Percentiles rank a stretch among this genome's conserved stretches.
Conservation (phyloP, 2,888 invertebrate genomes). For the Scaeva pyrastri region DNA sequence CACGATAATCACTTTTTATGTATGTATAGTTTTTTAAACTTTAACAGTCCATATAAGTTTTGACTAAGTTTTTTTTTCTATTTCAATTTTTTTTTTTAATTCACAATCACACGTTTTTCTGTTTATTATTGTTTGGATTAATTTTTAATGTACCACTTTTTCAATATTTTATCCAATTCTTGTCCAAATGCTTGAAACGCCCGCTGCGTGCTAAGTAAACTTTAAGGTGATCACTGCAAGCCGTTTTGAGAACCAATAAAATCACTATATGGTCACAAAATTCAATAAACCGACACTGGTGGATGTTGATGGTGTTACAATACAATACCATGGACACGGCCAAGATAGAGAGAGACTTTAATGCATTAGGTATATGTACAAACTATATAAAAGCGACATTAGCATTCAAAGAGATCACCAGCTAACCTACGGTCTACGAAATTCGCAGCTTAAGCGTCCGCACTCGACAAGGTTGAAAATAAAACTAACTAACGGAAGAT, state of each 20-base stretch:
- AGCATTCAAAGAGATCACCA: constrained; percentile 39
- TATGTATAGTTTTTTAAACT: constrained; percentile 3
- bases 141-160: background rate
- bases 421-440: constrained; percentile 71
- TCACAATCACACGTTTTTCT: background rate
- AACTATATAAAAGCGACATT: constrained; percentile 25
- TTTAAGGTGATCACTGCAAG: constrained; percentile 59
- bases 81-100: background rate
- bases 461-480: constrained; percentile 77
- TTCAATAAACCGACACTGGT: constrained; percentile 57
- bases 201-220: constrained; percentile 52
- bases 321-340: constrained; percentile 60
- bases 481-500: constrained; percentile 77
- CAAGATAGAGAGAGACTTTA: constrained; percentile 60
- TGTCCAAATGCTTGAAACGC: constrained; percentile 29
- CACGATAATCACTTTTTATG: background rate
- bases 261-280: constrained; percentile 46
- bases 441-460: constrained; percentile 74
- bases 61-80: background rate
- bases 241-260: constrained; percentile 47
- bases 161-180: constrained; percentile 27
- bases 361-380: constrained; percentile 7
- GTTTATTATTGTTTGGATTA: background rate
- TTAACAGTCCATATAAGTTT: constrained; percentile 23
- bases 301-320: constrained; percentile 37